A percentile compares a stretch with the other conserved stretches of the same genome.
Conservation (phyloP, 2,113 vertebrate genomes). For the Jacana jacana region DNA sequence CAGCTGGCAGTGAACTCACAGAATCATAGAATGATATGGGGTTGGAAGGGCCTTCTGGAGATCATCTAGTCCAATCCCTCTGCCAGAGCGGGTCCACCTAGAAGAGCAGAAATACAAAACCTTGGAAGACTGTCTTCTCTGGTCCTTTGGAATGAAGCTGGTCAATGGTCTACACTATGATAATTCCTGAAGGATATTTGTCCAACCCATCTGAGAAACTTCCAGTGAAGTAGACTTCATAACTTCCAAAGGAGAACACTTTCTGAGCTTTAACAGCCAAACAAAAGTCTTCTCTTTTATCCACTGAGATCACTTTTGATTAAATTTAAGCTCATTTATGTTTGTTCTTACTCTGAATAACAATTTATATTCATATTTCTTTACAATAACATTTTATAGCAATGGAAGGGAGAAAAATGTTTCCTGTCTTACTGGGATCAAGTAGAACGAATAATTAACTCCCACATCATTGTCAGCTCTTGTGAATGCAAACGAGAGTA, state of each 20-base stretch:
- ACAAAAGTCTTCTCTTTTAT: neutral
- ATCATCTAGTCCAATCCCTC: too few species aligned
- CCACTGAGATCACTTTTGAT: neutral
- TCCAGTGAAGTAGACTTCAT: neutral
- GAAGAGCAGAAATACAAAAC: neutral
- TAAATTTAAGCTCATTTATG: neutral
- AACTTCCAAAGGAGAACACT: neutral
- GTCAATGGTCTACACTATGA: neutral
- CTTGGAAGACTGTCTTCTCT: neutral
- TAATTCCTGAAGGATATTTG: neutral
- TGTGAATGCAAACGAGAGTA: neutral
- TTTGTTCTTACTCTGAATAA: neutral
- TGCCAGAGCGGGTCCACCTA: too few species aligned
- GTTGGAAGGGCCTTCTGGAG: too few species aligned
- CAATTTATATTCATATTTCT: neutral
- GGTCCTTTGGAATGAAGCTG: neutral
- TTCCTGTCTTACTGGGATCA: neutral
- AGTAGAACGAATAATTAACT: conserved; percentile 10
- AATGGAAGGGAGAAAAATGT: neutral
- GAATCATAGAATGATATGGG: too few species aligned
- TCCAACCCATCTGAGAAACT: neutral
- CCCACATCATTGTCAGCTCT: neutral
- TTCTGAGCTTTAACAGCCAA: neutral
- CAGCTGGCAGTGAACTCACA: neutral
- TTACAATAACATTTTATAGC: neutral